Evolutionary conservation across 2,888 invertebrate genomes (phyloP).

Genomic region (Sisyra nigra): DNA sequence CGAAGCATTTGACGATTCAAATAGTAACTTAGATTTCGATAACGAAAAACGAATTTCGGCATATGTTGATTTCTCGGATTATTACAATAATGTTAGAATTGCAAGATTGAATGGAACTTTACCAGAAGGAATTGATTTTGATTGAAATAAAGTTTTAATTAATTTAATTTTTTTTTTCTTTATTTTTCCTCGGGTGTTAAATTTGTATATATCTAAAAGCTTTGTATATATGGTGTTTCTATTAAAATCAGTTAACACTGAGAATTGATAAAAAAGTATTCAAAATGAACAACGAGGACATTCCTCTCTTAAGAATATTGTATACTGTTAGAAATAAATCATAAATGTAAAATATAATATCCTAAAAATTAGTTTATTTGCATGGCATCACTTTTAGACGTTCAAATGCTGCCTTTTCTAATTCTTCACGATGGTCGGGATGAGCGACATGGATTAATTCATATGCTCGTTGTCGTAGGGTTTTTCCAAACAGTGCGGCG

Average conservation of each 20-base stretch:
- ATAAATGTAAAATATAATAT: no score
- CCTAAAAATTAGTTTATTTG: constrained; percentile 19
- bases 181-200: no score
- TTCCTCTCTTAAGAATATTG: no score
- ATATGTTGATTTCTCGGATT: constrained; percentile 75
- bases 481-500: constrained; percentile 78
- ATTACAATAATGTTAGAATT: constrained; percentile 52
- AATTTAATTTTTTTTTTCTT: no score
- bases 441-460: constrained; percentile 80
- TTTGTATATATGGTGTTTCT: no score
- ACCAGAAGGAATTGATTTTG: constrained; percentile 41
- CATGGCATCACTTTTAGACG: constrained; percentile 63
- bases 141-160: no score
- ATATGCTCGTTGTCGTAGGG: constrained; percentile 75
- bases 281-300: no score
- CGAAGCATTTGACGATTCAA: constrained; percentile 15
- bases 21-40: constrained; percentile 24
- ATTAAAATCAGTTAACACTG: no score
- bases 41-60: constrained; percentile 54
- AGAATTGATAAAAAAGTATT: no score
- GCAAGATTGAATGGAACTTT: constrained; percentile 48
- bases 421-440: constrained; percentile 64
- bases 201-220: no score
- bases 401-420: constrained; percentile 82
- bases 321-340: no score